Evolutionary conservation across 2,113 vertebrate species (phyloP), one percentile per base, ranked within the genome.

Genomic region (Choloepus hoffmanni): DNA sequence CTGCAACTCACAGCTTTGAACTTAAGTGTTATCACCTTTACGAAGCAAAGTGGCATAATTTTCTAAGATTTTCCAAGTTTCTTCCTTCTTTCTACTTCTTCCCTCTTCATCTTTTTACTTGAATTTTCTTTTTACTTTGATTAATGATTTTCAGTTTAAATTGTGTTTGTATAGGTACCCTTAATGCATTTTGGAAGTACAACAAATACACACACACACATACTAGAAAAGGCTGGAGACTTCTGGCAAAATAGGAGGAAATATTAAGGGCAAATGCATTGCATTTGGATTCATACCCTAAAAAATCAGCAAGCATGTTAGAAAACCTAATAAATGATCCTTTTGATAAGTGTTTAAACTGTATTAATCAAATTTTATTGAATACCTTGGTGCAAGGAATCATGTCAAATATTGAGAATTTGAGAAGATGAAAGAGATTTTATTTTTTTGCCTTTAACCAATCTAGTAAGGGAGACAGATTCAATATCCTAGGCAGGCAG

Each of bases 71-170:
- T 94, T 74, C 14, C 26, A 92, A 63, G 18, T 81, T 96, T 73
- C 5, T 53, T 78, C 11, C 16, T 81, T 23, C 12, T 33, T 84
- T 77, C 43, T 77, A 67, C 23, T 86, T 94, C 48, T 90, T 74
- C 8, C 16, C 24, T 92, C 78, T 28, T 2, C 24, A 40, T 30
- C 28, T 90, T 93, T 60, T 21, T 19, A 76, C 33, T 63, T 67
- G 30, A n/a, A 65, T 82, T 91, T 85, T 92, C 85, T 82, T 62
- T 88, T 91, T 4, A 87, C 63, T 72, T 73, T 73, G 70, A 43
- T 78, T 78, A 67, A n/a, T 67, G 55, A 83, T 89, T 82, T 89
- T 89, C 72, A 72, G 62, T 89, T 93, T 85, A 78, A 93, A 78
- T 43, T 21, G 2, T 90, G 63, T 74, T 36, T 76, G 26, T 65